Percentiles rank a stretch among this genome's conserved stretches.
These are phyloP conservation scores for Entelurus aequoreus DNA, from an alignment of 2,113 vertebrate species.

Conservation along the genomic window DNA sequence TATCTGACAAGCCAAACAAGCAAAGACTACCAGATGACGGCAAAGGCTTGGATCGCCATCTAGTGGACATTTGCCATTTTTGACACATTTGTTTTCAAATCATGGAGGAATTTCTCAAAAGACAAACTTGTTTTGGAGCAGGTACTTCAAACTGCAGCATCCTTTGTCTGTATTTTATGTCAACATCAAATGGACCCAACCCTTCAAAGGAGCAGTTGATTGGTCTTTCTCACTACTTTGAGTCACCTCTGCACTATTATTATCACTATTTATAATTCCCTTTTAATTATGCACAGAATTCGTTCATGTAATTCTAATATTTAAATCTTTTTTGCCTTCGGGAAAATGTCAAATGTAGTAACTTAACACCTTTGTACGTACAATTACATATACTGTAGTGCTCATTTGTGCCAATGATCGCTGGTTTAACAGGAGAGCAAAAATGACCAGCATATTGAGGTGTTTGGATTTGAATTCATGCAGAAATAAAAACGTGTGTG, in stretches of 20 bases:
- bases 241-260: conserved; percentile 21
- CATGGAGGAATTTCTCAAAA: conserved; percentile 47
- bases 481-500: conserved; percentile 34
- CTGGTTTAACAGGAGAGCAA: conserved; percentile 21
- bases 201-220: conserved; percentile 24
- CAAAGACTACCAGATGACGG: conserved; percentile 23
- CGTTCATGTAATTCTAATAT: conserved; percentile 15
- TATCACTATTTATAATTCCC: conserved; percentile 16
- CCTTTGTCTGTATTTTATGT: conserved; percentile 39
- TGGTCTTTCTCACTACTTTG: conserved; percentile 47
- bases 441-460: background rate
- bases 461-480: background rate
- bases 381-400: conserved; percentile 2
- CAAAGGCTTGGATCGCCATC: conserved; percentile 35
- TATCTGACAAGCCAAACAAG: conserved; percentile 19
- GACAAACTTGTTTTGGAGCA: conserved; percentile 51
- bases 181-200: conserved; percentile 43
- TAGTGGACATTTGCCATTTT: conserved; percentile 44
- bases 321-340: no score
- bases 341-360: background rate
- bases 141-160: conserved; percentile 51
- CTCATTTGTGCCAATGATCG: conserved; percentile 56
- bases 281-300: conserved; percentile 32
- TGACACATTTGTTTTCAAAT: conserved; percentile 37
- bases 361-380: conserved; percentile 7